Evolutionary conservation across 2,797 vertebrate species (phyloP).

Genomic region (Pyrocephalus nanus): DNA sequence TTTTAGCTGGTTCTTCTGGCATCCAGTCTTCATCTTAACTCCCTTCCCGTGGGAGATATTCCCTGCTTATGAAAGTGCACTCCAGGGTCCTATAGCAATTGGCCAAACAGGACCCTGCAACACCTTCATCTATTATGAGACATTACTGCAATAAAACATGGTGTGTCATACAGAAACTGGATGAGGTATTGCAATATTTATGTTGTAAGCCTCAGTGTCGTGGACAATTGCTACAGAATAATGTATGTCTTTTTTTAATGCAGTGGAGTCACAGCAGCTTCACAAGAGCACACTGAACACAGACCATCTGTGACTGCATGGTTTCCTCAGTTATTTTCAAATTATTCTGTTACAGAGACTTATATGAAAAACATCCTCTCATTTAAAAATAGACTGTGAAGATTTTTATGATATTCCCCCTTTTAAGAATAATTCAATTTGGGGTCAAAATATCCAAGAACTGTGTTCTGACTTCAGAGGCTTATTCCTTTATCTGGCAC

Average conservation of each 20-base stretch:
- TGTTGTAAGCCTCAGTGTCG: constrained; percentile 63
- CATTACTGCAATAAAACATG: constrained; percentile 62
- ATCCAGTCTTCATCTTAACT: constrained; percentile 13
- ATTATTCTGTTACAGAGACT: constrained; percentile 12
- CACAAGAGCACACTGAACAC: constrained; percentile 5
- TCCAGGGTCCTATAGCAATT: constrained; percentile 55
- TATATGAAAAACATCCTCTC: constrained; percentile 39
- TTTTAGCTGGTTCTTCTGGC: constrained; percentile 25
- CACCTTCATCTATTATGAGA: constrained; percentile 64
- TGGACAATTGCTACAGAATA: constrained; percentile 66
- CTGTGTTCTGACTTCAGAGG: background rate
- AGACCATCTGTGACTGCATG: constrained; percentile 28
- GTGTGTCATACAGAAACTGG: constrained; percentile 52
- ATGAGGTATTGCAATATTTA: constrained; percentile 69
- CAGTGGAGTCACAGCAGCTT: constrained; percentile 32
- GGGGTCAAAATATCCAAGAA: background rate
- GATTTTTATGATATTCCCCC: background rate
- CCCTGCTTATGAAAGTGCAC: constrained; percentile 38
- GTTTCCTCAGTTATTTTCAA: constrained; percentile 36
- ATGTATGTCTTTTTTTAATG: constrained; percentile 56
- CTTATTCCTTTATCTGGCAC: background rate
- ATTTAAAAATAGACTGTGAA: constrained; percentile 6
- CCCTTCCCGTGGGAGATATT: constrained; percentile 23
- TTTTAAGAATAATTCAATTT: constrained; percentile 24
- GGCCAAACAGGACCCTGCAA: constrained; percentile 61